These are phyloP conservation scores for Microhierax caerulescens DNA, from an alignment of 2,797 vertebrate species.

Conservation along the genomic window DNA sequence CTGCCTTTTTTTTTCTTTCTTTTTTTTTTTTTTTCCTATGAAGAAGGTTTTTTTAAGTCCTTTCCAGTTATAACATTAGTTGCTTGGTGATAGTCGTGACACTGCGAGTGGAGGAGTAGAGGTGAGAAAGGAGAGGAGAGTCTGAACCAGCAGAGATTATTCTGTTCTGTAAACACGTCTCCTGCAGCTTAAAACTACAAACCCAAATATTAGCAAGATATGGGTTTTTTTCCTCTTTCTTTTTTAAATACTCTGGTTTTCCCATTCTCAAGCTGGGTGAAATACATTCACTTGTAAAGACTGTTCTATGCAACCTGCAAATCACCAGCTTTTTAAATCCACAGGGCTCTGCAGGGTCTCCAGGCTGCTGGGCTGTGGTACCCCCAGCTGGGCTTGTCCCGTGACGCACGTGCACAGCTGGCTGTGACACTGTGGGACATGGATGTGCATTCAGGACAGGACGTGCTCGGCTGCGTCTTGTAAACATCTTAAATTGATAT, in stretches of 20 bases:
- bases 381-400: background rate
- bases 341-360: background rate
- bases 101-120: constrained; percentile 19
- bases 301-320: background rate
- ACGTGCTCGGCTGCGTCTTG: background rate
- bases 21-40: too few relatives aligned
- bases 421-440: background rate
- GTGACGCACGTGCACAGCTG: background rate
- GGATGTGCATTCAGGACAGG: accelerated
- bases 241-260: background rate
- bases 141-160: background rate
- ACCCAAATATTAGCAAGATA: background rate
- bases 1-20: too few relatives aligned
- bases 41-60: background rate
- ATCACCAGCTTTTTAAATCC: background rate
- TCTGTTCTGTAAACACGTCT: background rate
- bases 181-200: background rate
- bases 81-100: constrained; percentile 30
- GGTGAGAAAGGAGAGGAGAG: constrained; percentile 5
- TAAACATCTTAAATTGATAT: background rate
- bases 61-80: background rate
- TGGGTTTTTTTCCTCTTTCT: too few relatives aligned
- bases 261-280: background rate
- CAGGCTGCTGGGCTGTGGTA: background rate
- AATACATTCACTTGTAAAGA: background rate